These are phyloP conservation scores for Holocentrus rufus DNA, from an alignment of 2,797 vertebrate species.

Conservation along the genomic window DNA sequence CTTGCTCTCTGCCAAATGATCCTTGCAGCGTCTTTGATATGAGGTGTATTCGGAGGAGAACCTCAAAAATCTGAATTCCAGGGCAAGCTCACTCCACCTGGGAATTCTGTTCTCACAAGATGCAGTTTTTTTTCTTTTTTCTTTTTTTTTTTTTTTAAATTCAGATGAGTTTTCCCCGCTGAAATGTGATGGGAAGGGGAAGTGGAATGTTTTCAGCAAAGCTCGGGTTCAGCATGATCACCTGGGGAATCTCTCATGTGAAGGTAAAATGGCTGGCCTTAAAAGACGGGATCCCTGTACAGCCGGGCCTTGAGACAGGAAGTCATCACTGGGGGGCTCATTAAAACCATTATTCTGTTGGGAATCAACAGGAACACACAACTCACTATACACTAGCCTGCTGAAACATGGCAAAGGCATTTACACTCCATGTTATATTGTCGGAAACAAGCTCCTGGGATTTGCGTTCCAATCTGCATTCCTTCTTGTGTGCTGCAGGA, in stretches of 20 bases:
- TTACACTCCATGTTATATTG: conserved; percentile 54
- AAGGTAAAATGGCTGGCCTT: conserved; percentile 71
- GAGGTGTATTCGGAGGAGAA: conserved; percentile 51
- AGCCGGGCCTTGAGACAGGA: conserved; percentile 51
- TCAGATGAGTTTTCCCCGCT: conserved; percentile 50
- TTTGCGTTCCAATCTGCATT: conserved; percentile 47
- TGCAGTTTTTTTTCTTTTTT: conserved; percentile 41
- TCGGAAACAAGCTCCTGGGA: conserved; percentile 53
- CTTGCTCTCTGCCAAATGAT: conserved; percentile 58
- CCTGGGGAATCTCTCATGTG: conserved; percentile 71
- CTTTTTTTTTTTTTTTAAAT: conserved; percentile 58
- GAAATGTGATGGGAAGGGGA: conserved; percentile 59
- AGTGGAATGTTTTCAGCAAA: conserved; percentile 59
- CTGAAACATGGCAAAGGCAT: conserved; percentile 32
- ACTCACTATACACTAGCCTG: conserved; percentile 3
- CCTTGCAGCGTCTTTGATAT: conserved; percentile 59
- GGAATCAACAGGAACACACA: conserved; percentile 67
- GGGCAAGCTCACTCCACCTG: conserved; percentile 60
- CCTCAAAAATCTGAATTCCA: conserved; percentile 73
- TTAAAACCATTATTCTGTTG: conserved; percentile 71
- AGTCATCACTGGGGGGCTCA: conserved; percentile 74
- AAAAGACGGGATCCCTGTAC: conserved; percentile 51
- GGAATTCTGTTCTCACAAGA: conserved; percentile 68
- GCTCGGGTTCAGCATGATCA: conserved; percentile 57
- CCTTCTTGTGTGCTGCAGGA: conserved; percentile 30